These are phyloP conservation scores for Aricia agestis DNA, from an alignment of 1,140 invertebrate genomes.

Conservation along the genomic window DNA sequence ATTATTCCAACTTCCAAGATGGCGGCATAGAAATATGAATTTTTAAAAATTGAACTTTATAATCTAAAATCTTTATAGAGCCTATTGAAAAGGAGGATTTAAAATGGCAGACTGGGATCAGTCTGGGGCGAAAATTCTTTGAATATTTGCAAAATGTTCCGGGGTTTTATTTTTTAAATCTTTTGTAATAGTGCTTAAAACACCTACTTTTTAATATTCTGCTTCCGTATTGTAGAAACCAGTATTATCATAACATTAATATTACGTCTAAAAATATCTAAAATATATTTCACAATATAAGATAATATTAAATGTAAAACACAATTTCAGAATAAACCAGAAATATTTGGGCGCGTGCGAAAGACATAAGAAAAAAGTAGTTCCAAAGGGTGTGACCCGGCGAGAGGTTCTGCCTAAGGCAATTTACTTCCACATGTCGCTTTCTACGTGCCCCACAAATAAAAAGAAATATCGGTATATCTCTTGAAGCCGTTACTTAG, in stretches of 20 bases:
- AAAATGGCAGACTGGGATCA: slow-evolving; percentile 7
- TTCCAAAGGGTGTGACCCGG: slow-evolving; percentile 42
- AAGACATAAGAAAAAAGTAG: slow-evolving; percentile 50
- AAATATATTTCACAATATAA: neutral
- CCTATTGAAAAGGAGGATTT: slow-evolving; percentile 10
- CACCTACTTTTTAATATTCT: no score
- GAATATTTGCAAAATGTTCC: neutral
- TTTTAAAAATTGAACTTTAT: neutral
- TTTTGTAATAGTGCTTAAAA: neutral
- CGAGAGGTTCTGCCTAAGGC: slow-evolving; percentile 60
- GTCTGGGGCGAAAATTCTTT: slow-evolving; percentile 8
- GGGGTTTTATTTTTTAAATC: neutral
- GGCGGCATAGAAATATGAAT: neutral
- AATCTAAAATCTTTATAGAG: neutral
- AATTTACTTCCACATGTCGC: slow-evolving; percentile 72
- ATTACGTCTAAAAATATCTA: neutral
- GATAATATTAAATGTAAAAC: slow-evolving; percentile 16
- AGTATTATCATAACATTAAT: neutral
- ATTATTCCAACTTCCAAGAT: slow-evolving; percentile 1
- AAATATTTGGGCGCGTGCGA: slow-evolving; percentile 48
- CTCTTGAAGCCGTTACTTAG: slow-evolving; percentile 56
- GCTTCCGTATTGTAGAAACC: no score
- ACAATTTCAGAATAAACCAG: slow-evolving; percentile 29
- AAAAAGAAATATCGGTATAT: slow-evolving; percentile 57
- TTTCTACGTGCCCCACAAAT: slow-evolving; percentile 66